phyloP scores from a whole-genome alignment of 1,140 invertebrate species.

The Pararge aegeria region DNA sequence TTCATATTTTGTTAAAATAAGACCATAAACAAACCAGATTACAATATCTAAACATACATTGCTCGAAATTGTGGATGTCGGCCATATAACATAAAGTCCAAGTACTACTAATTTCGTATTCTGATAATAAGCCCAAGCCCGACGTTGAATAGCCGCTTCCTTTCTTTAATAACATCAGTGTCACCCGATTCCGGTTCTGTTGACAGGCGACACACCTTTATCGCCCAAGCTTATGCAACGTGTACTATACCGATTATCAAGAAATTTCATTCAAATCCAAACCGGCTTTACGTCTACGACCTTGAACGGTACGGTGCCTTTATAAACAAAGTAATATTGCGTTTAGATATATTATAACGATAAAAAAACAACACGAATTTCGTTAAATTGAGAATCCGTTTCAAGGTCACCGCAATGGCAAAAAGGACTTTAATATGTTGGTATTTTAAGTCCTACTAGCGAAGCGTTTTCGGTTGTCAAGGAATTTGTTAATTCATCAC shows the following conservation, averaged over 20 bases:
- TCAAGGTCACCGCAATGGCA: conserved; percentile 1
- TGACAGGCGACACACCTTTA: conserved; percentile 32
- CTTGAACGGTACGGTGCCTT: conserved; percentile 27
- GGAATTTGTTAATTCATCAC: no score
- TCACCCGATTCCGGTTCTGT: conserved; percentile 46
- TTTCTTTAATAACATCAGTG: conserved; percentile 49
- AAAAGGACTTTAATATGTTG: background rate
- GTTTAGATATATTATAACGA: conserved; percentile 3
- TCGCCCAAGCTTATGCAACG: conserved; percentile 29
- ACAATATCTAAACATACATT: no score
- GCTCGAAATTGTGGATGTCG: background rate
- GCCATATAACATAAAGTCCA: conserved; percentile 9
- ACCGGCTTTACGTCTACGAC: conserved; percentile 35
- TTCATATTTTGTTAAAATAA: no score
- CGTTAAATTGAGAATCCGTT: background rate
- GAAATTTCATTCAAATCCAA: conserved; percentile 31
- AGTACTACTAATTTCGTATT: conserved; percentile 25
- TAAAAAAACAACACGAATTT: conserved; percentile 1
- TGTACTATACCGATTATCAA: conserved; percentile 20
- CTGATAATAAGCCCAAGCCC: conserved; percentile 29
- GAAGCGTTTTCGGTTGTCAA: no score
- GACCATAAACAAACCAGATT: no score
- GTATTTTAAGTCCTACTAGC: no score
- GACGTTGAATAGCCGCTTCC: conserved; percentile 49
- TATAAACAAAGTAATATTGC: conserved; percentile 4